Evolutionary conservation across 2,888 invertebrate genomes (phyloP), one percentile per base, ranked within the genome.

Genomic region (Plagiodera versicolora): DNA sequence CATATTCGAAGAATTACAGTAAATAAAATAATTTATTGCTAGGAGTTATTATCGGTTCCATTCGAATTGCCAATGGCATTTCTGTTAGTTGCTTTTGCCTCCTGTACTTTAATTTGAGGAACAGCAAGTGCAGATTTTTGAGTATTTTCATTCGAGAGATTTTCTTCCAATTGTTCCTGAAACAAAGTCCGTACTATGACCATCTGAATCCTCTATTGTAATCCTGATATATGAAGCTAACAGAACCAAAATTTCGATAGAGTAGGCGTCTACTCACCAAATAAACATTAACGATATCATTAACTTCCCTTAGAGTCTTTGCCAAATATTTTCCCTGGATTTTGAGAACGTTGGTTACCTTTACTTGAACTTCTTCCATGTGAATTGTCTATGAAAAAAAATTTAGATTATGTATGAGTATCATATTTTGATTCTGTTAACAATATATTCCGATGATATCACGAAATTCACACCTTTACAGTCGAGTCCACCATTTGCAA

Each of bases 391-490:
- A 77, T 20, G 74, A 73, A 73, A 67, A 64, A 39, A 72, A 69
- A 69, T 58, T n/a, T 56, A 4, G 1, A 8, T 16, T 19, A 32
- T 18, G 6, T 32, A 11, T 17, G 30, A n/a, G 16, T 14, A 32
- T 32, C 6, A 32, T 32, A 11, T 11, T 32, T 32, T 10, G 39
- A 14, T 9, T 30, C 28, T 46, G 32, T 32, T 32, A 32, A 10
- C 32, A 10, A 10, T 9, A 32, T 39, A 18, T 39, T 45, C n/a
- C n/a, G n/a, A n/a, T n/a, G n/a, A n/a, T n/a, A n/a, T n/a, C n/a
- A n/a, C n/a, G n/a, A n/a, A n/a, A n/a, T n/a, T n/a, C 56, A 69
- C 81, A 89, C 89, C 85, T 89, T 88, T 28, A 89, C 79, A 14
- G 89, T 79, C 19, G 87, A 82, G 69, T 89, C 87, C 10, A 87